Conservation (phyloP, 2,797 vertebrate genomes). For the Taenioides sp. region DNA sequence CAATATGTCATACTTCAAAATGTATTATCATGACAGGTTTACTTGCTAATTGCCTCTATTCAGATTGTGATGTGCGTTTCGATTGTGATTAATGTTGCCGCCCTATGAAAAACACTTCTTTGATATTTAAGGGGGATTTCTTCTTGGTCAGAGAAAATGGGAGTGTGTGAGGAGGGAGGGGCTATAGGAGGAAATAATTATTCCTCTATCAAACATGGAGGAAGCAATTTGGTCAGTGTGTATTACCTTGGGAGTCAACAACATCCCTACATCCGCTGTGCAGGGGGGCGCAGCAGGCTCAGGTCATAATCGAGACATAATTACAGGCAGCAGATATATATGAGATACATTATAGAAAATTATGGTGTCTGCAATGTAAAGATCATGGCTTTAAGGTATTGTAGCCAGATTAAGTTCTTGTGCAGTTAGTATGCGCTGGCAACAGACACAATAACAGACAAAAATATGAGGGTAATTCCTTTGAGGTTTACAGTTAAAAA, state of each 20-base stretch:
- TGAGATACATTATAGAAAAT: slow-evolving; percentile 9
- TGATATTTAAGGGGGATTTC: slow-evolving; percentile 39
- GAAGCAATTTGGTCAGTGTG: slow-evolving; percentile 65
- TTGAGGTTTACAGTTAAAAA: neutral
- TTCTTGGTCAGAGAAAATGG: slow-evolving; percentile 28
- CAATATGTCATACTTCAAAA: too few species aligned
- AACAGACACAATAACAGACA: slow-evolving; percentile 3
- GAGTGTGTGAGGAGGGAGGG: slow-evolving; percentile 54
- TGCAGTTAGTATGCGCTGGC: neutral
- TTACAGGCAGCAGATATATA: slow-evolving; percentile 33
- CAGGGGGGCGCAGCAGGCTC: slow-evolving; percentile 38
- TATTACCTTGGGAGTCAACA: slow-evolving; percentile 62
- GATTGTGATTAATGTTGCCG: too few species aligned
- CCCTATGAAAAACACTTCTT: neutral
- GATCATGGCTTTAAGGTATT: neutral
- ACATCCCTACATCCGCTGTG: slow-evolving; percentile 56
- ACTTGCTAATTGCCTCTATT: too few species aligned
- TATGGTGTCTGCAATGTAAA: slow-evolving; percentile 11
- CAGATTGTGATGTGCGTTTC: too few species aligned
- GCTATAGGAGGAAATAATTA: slow-evolving; percentile 67
- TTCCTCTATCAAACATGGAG: slow-evolving; percentile 60
- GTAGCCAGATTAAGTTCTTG: neutral
- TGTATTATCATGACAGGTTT: too few species aligned
- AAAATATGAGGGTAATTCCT: slow-evolving; percentile 1
- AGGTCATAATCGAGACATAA: slow-evolving; percentile 41